These are phyloP conservation scores for Pseudomyrmex dendroicus DNA, from an alignment of 1,140 invertebrate species.

Conservation along the genomic window DNA sequence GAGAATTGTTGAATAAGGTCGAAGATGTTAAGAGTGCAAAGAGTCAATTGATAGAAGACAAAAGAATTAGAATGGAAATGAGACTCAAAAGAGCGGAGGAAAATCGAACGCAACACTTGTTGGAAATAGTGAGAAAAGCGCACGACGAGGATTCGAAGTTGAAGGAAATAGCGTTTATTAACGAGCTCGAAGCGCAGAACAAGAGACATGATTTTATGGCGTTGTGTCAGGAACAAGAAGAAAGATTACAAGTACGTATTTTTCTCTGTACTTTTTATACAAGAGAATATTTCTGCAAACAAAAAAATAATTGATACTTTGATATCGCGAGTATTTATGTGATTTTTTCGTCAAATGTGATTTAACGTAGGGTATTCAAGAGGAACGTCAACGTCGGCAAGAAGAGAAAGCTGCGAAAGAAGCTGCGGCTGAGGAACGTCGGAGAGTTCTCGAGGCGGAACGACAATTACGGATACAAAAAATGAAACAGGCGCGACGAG, in stretches of 20 bases:
- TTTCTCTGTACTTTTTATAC: not conserved
- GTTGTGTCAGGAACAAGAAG: conserved; percentile 93
- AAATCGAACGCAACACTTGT: conserved; percentile 92
- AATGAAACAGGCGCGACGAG: conserved; percentile 93
- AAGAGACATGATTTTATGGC: conserved; percentile 95
- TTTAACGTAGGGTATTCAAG: conserved; percentile 85
- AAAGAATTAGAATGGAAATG: conserved; percentile 92
- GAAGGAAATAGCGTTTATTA: conserved; percentile 99
- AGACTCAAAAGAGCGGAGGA: conserved; percentile 96
- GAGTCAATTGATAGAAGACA: conserved; percentile 93
- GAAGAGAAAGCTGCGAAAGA: conserved; percentile 98
- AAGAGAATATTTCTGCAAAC: not conserved
- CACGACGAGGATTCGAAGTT: conserved; percentile 99
- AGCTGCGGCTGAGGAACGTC: conserved; percentile 95
- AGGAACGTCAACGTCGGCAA: conserved; percentile 89
- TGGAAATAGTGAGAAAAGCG: conserved; percentile 96
- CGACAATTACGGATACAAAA: conserved; percentile 90
- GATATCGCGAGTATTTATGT: too few relatives aligned
- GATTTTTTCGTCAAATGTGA: not conserved
- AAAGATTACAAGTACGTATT: conserved; percentile 88
- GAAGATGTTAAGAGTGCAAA: conserved; percentile 95
- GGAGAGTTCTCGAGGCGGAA: conserved; percentile 94
- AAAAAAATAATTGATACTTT: too few relatives aligned
- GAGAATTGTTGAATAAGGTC: conserved; percentile 94
- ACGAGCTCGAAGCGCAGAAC: conserved; percentile 97